A percentile compares a stretch with the other conserved stretches of the same genome.
Conservation (phyloP, 2,888 invertebrate species). For the Polymixis lichenea region DNA sequence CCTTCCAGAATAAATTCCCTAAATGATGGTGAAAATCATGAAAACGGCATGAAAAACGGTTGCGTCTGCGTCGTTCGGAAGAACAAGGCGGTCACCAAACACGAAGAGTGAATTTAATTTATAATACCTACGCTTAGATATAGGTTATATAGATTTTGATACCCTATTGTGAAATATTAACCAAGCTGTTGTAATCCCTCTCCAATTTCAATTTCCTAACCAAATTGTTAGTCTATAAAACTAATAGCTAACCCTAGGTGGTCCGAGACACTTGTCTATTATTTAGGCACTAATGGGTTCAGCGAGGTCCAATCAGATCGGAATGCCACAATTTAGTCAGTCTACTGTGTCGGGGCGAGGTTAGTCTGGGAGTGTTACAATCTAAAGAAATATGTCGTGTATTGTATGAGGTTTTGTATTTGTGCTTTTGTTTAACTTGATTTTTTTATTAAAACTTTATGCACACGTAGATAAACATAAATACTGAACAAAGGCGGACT, state of each 20-base stretch:
- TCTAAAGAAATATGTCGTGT: conserved; percentile 24
- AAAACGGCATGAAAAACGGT: no score
- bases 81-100: no score
- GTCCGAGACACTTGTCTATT: conserved; percentile 38
- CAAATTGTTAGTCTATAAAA: conserved; percentile 13
- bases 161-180: neutral
- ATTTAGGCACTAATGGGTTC: conserved; percentile 36
- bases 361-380: conserved; percentile 17
- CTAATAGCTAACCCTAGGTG: conserved; percentile 34
- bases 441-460: no score
- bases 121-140: no score
- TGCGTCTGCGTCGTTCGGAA: no score
- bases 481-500: no score
- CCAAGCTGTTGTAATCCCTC: conserved; percentile 19
- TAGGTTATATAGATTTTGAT: neutral
- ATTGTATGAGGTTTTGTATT: no score
- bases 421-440: neutral
- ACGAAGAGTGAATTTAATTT: no score
- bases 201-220: conserved; percentile 29
- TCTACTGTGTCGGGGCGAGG: conserved; percentile 38
- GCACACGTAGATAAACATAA: no score
- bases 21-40: no score
- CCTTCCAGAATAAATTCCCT: no score
- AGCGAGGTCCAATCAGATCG: conserved; percentile 27
- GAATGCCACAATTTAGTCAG: conserved; percentile 45